Percentiles rank a stretch among this genome's conserved stretches.
Evolutionary conservation across 2,888 invertebrate species (phyloP).

Genomic region (Polyommatus icarus): DNA sequence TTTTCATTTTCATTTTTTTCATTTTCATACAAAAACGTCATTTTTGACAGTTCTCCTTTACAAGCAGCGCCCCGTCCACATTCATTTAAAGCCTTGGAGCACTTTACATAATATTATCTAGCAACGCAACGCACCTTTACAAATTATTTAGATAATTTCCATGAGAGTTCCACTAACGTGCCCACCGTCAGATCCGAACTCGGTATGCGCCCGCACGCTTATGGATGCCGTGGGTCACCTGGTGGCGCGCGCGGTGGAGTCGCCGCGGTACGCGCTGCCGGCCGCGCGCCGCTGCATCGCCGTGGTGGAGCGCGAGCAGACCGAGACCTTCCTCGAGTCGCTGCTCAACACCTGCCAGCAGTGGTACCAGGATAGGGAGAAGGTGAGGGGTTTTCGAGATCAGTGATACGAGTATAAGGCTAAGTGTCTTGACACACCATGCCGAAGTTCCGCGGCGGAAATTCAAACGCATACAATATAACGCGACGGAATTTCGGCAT

Average conservation of each 20-base stretch:
- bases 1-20: no score
- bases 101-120: no score
- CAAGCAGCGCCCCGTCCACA: no score
- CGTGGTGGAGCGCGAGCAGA: slow-evolving; percentile 92
- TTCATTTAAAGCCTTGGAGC: no score
- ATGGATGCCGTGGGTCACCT: slow-evolving; percentile 93
- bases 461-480: no score
- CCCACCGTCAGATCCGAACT: slow-evolving; percentile 85
- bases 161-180: background rate
- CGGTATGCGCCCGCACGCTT: slow-evolving; percentile 82
- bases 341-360: slow-evolving; percentile 94
- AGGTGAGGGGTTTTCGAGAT: slow-evolving; percentile 57
- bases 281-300: slow-evolving; percentile 92
- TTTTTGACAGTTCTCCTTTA: no score
- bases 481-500: no score
- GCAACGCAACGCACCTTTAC: background rate
- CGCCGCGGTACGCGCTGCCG: slow-evolving; percentile 88
- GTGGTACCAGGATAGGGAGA: slow-evolving; percentile 92
- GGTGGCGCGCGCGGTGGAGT: slow-evolving; percentile 90
- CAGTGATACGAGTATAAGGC: no score
- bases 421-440: no score
- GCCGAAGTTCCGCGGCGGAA: no score
- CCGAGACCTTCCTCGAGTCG: slow-evolving; percentile 93
- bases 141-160: background rate
- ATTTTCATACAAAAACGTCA: no score